Base-by-base conservation (phyloP, 1,140 invertebrate genomes). In the Pseudomyrmex gracilis region DNA sequence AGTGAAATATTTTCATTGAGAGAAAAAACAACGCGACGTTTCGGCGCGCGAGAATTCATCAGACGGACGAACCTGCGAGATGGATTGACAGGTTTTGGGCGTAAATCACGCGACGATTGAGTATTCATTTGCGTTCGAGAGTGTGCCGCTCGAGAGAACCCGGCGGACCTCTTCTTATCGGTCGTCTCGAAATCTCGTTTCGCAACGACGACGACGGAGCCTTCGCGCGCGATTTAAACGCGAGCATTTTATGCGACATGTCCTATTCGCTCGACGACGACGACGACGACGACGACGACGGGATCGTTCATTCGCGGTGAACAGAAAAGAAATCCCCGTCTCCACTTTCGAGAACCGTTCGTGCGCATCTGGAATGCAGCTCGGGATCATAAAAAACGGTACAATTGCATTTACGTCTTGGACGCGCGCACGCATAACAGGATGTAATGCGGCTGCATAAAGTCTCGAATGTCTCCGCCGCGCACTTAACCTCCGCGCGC, bases 401-500 rank as follows among this genome's bases (percentile, higher is more conserved):
- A 83, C 83, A 88, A 63, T 78, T 77, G 86, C 87, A 80, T 88
- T 88, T 58, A 73, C 45, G 12, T 57, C 58, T 58, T 78, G 67
- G 85, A 70, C 47, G 57, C 47, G 57, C 68, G 73, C 57, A 53
- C 76, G 82, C 53, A 34, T 83, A 77, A 74, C 78, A 74, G 70
- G 78, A 73, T 64, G 47, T 82, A 64, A 82, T 74, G 78, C 70
- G 70, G 70, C 78, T 74, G 78, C 70, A 82, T 74, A 73, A 82
- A 74, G 57, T 61, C 70, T 47, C 78, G 58, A 73, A 53, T 82
- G 70, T 82, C 78, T 74, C 34, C 70, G 78, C 57, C 22, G 60
- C 24, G 78, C 71, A 45, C 45, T 82, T 82, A 73, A 63, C 58
- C 47, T 57, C 78, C 57, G 34, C 49, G 70, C 85, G 73, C 53